Base-by-base conservation (phyloP, 1,140 invertebrate genomes). In the Hypothenemus hampei region DNA sequence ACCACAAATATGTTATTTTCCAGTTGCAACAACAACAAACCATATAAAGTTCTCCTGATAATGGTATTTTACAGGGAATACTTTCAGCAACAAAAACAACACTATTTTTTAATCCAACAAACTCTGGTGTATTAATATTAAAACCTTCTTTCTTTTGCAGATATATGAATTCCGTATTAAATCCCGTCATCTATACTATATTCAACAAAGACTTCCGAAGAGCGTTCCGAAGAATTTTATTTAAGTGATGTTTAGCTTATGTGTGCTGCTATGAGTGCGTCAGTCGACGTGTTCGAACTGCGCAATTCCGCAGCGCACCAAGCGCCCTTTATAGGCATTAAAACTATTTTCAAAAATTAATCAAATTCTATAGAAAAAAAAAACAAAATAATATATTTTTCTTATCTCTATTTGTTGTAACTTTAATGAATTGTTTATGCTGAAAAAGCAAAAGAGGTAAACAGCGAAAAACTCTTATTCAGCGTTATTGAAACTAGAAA, bases 191-290 rank as follows among this genome's bases (percentile, higher is more conserved):
- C 60, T 98, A 98, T 74, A 97, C 94, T 37, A 97, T 98, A 65
- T 98, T 98, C 77, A 98, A 99, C 75, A 92, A 97, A 75, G 97
- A 99, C 76, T 99, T 99, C 75, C 82, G 95, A 51, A 81, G 89
- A 66, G 94, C 95, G 8, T 99, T 98, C 72, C 82, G 91, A 58
- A 83, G 93, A 67, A 95, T 96, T 75, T 78, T 96, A 65, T 93
- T 93, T 74, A 95, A 93, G 81, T 95, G 84, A 90, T 84, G 81
- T 84, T 83, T 83, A 75, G 80, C 81, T 64, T 83, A 83, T 74
- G 81, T 84, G 80, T 84, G 82, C 78, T 83, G 81, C 73, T 84
- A 83, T 62, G 68, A 70, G 61, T 83, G 81, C 72, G 81, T 82
- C 58, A 74, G 76, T 60, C 75, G 77, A 58, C 68, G 77, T 20